Evolutionary conservation across 2,113 vertebrate species (phyloP).

Genomic region (Mustela lutreola): DNA sequence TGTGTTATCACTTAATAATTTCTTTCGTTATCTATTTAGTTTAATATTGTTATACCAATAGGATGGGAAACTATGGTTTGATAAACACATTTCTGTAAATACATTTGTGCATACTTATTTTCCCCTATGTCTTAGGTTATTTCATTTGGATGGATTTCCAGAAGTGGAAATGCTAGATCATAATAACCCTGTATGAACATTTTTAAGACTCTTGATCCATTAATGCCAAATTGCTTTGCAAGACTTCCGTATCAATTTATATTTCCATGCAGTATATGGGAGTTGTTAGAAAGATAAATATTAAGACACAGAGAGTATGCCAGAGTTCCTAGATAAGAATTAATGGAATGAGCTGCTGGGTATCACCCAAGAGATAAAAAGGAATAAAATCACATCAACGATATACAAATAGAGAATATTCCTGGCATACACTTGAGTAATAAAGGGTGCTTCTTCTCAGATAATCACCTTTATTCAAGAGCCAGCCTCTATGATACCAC

Average conservation of each 20-base stretch:
- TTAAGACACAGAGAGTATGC: slow-evolving; percentile 16
- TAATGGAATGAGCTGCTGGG: slow-evolving; percentile 51
- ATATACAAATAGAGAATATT: background rate
- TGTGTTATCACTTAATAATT: slow-evolving; percentile 77
- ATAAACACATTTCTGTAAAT: slow-evolving; percentile 77
- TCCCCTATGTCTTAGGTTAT: slow-evolving; percentile 56
- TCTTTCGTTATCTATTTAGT: slow-evolving; percentile 71
- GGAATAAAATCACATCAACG: background rate
- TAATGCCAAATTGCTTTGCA: slow-evolving; percentile 75
- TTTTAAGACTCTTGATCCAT: slow-evolving; percentile 78
- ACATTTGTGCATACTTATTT: slow-evolving; percentile 72
- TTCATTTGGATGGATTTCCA: slow-evolving; percentile 74
- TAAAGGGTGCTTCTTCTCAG: background rate
- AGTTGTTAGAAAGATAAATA: slow-evolving; percentile 73
- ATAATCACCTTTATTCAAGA: background rate
- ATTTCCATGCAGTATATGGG: slow-evolving; percentile 34
- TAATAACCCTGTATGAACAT: slow-evolving; percentile 70
- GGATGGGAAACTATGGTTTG: slow-evolving; percentile 42
- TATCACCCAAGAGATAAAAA: slow-evolving; percentile 1
- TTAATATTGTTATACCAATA: slow-evolving; percentile 56
- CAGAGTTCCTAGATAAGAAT: slow-evolving; percentile 55
- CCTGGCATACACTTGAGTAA: background rate
- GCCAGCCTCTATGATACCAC: background rate
- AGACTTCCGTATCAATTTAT: slow-evolving; percentile 66
- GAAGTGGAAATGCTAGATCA: slow-evolving; percentile 63